Base-by-base conservation (phyloP, 1,140 invertebrate genomes). In the Nixonia krombeini region DNA sequence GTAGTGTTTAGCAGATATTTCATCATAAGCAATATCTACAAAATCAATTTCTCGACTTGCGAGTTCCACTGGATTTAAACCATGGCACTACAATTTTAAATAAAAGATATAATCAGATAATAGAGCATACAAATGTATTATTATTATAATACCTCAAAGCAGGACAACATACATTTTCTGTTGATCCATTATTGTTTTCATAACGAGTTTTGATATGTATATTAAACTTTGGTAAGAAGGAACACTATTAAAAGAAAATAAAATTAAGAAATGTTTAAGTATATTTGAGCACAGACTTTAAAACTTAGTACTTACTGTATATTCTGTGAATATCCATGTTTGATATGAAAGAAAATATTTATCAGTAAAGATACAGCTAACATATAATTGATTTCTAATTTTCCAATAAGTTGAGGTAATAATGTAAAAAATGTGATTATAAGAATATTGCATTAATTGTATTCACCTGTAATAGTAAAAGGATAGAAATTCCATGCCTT, bases 401-500 rank as follows among this genome's bases (percentile, higher is more conserved):
- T n/a, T n/a, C n/a, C n/a, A n/a, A n/a, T n/a, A n/a, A n/a, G n/a
- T n/a, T n/a, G n/a, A n/a, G n/a, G n/a, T n/a, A n/a, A n/a, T n/a
- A n/a, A n/a, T n/a, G n/a, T n/a, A n/a, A n/a, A n/a, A n/a, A n/a
- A n/a, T n/a, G n/a, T n/a, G n/a, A n/a, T n/a, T n/a, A n/a, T n/a
- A n/a, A n/a, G n/a, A n/a, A n/a, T n/a, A n/a, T n/a, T n/a, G n/a
- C n/a, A n/a, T n/a, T n/a, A n/a, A n/a, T n/a, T n/a, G n/a, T n/a
- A 35, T 13, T 35, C 7, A 92, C 92, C 93, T 88, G 95, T 96
- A 35, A 94, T 91, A 23, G 95, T 97, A 78, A 90, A 96, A 35
- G 95, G 95, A 86, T 96, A 97, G 85, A 94, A 96, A 83, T 97
- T 97, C 94, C 94, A 97, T 9, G 95, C 93, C 78, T 96, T 96